Conservation (phyloP, 2,113 vertebrate species). For the Budorcas taxicolor region DNA sequence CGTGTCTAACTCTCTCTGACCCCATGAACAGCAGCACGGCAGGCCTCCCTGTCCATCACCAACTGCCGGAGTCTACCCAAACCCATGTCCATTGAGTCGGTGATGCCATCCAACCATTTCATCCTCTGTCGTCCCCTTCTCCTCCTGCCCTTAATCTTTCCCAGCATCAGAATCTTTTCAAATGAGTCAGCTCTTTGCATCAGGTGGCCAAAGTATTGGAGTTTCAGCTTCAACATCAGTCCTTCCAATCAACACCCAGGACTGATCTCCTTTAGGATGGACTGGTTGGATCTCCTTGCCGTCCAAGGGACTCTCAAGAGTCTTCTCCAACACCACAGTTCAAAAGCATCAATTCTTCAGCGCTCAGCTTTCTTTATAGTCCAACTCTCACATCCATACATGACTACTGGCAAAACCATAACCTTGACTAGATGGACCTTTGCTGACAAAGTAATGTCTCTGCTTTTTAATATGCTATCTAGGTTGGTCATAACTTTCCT, state of each 20-base stretch:
- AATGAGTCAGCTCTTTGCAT: background rate
- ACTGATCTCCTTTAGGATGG: too few species aligned
- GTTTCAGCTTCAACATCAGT: background rate
- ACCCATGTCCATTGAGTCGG: background rate
- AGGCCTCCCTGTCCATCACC: background rate
- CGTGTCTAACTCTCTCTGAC: rapidly evolving
- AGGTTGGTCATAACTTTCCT: background rate
- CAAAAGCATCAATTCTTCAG: background rate
- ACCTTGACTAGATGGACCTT: background rate
- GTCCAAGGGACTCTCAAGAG: background rate
- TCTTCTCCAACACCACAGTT: background rate
- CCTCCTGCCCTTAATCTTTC: background rate
- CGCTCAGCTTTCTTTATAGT: rapidly evolving
- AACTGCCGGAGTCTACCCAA: background rate
- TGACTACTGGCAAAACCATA: background rate
- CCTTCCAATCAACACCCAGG: too few species aligned
- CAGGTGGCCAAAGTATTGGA: background rate
- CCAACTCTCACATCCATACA: background rate
- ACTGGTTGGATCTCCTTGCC: too few species aligned
- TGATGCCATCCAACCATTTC: background rate
- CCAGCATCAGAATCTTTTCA: background rate
- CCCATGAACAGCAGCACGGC: background rate
- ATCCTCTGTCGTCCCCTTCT: background rate
- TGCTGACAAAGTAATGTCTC: background rate
- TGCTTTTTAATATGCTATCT: background rate